Percentiles rank a stretch among this genome's conserved stretches.
Conservation (phyloP, 2,888 invertebrate species). For the Physocephala rufipes region DNA sequence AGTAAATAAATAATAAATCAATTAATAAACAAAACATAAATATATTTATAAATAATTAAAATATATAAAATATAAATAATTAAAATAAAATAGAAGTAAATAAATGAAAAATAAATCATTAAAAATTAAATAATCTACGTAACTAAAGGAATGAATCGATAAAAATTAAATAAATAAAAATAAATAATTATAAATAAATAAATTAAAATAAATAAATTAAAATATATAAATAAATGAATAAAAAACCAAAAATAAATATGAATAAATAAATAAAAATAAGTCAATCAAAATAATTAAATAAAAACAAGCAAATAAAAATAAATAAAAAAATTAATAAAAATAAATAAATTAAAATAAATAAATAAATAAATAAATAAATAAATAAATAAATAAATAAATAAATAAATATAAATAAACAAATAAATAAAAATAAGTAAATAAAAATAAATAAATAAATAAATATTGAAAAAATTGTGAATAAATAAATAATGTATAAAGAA, state of each 20-base stretch:
- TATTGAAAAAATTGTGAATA: too few species aligned
- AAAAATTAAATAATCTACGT: background rate
- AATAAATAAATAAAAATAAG: conserved; percentile 23
- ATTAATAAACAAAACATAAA: conserved; percentile 1
- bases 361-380: background rate
- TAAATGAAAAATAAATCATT: background rate
- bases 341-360: background rate
- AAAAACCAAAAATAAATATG: conserved; percentile 7
- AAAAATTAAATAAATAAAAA: background rate
- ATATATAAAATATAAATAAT: background rate
- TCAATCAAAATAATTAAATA: conserved; percentile 19
- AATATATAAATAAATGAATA: conserved; percentile 9
- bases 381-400: conserved; percentile 22
- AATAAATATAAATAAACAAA: conserved; percentile 8
- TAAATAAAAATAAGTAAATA: conserved; percentile 15
- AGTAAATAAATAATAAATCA: background rate
- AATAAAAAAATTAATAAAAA: background rate
- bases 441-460: conserved; percentile 1
- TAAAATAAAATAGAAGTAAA: background rate
- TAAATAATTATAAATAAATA: background rate
- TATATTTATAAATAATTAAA: background rate
- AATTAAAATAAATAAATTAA: conserved; percentile 6
- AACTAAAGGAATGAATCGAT: background rate
- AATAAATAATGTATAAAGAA: too few species aligned
- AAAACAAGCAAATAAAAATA: background rate